Evolutionary conservation across 2,797 vertebrate species (phyloP).

Genomic region (Kryptopterus vitreolus): DNA sequence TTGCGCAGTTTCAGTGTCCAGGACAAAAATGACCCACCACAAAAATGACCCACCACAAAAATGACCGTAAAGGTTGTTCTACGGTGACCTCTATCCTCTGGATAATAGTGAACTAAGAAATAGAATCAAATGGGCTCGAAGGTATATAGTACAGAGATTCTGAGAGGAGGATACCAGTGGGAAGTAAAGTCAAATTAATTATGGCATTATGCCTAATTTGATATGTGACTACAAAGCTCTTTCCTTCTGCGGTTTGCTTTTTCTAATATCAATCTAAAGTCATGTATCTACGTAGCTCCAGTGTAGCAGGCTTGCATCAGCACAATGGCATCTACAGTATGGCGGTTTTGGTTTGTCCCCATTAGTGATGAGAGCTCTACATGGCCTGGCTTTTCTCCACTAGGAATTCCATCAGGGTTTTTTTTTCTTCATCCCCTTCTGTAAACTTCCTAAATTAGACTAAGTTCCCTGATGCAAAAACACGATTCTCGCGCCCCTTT

Average conservation of each 20-base stretch:
- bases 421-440: conserved; percentile 65
- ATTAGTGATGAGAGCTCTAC: conserved; percentile 63
- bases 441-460: conserved; percentile 96
- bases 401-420: conserved; percentile 83
- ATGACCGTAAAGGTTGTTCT: neutral
- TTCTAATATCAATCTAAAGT: neutral
- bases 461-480: conserved; percentile 78
- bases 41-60: too few species aligned
- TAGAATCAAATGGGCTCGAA: neutral
- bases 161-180: neutral
- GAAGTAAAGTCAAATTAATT: neutral
- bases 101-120: neutral
- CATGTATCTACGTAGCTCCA: conserved; percentile 9
- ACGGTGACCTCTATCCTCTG: neutral
- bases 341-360: conserved; percentile 59
- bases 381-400: conserved; percentile 67
- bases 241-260: neutral
- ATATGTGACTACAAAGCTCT: neutral
- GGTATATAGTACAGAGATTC: neutral
- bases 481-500: conserved; percentile 74
- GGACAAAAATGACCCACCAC: conserved; percentile 2
- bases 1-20: neutral
- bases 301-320: conserved; percentile 55
- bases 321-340: conserved; percentile 68
- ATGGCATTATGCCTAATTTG: neutral